Percentiles rank a stretch among this genome's conserved stretches.
Evolutionary conservation across 2,113 vertebrate genomes (phyloP).

Genomic region (Hirundichthys speculiger): DNA sequence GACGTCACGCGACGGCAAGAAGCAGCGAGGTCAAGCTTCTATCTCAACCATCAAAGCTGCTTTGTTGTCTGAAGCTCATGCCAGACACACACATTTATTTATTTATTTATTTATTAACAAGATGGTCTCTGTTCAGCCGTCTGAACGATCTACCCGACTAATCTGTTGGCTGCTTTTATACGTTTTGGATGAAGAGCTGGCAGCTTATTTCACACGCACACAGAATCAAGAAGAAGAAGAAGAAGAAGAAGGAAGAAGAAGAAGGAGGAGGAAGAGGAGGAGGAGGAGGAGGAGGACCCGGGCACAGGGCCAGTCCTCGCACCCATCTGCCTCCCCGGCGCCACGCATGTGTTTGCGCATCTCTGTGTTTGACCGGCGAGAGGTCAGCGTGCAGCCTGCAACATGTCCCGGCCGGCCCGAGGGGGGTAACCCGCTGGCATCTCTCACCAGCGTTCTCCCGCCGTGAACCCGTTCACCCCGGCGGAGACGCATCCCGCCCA

Average conservation of each 20-base stretch:
- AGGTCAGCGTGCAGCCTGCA: constrained; percentile 28
- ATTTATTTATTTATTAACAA: too few relatives aligned
- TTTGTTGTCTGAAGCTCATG: constrained; percentile 37
- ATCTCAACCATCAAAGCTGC: constrained; percentile 37
- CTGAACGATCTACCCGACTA: constrained; percentile 54
- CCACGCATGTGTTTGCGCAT: constrained; percentile 48
- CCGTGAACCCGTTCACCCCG: constrained; percentile 58
- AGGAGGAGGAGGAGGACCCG: constrained; percentile 39
- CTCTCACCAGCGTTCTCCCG: constrained; percentile 28
- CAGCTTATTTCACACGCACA: constrained; percentile 65
- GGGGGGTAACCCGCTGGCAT: constrained; percentile 26
- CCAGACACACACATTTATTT: constrained; percentile 23
- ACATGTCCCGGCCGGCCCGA: constrained; percentile 13
- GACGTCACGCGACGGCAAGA: background rate
- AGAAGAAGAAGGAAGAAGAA: constrained; percentile 28
- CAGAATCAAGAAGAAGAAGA: constrained; percentile 55
- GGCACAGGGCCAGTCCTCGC: constrained; percentile 64
- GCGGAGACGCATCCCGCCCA: constrained; percentile 30
- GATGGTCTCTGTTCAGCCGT: constrained; percentile 33
- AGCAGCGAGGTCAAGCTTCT: background rate
- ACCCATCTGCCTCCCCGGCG: constrained; percentile 53
- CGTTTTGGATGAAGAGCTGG: constrained; percentile 51
- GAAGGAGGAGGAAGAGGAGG: constrained; percentile 37
- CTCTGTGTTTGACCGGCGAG: constrained; percentile 45
- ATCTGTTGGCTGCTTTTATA: constrained; percentile 38